Conservation (phyloP, 2,888 invertebrate genomes). For the Choristoneura rosaceana region DNA sequence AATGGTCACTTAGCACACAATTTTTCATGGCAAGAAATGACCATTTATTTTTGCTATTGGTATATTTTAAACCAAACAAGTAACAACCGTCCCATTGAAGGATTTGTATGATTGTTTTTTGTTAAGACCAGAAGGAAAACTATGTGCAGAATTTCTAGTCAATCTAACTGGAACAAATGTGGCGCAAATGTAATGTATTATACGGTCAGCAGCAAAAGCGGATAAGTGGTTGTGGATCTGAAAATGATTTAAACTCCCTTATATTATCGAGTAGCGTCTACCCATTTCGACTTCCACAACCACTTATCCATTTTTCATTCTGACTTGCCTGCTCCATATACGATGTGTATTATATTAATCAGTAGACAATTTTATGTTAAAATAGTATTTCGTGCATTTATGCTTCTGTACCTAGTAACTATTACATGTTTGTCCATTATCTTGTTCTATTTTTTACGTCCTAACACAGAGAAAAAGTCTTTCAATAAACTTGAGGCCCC, state of each 20-base stretch:
- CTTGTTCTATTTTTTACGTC: too few species aligned
- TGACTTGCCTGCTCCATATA: background rate
- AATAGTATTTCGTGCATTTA: slow-evolving; percentile 22
- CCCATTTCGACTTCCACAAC: too few species aligned
- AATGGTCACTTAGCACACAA: too few species aligned
- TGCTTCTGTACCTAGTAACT: background rate
- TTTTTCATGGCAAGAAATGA: too few species aligned
- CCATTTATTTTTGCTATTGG: too few species aligned
- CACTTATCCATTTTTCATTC: too few species aligned
- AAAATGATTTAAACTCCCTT: too few species aligned
- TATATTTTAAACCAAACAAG: background rate
- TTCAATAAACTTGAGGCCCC: too few species aligned
- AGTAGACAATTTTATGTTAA: background rate
- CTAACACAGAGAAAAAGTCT: too few species aligned
- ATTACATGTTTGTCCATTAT: background rate
- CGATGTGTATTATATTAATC: background rate
- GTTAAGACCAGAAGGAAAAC: background rate
- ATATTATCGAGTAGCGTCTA: too few species aligned
- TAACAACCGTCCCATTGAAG: background rate
- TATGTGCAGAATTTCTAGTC: slow-evolving; percentile 34
- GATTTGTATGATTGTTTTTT: slow-evolving; percentile 3
- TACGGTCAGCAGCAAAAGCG: background rate
- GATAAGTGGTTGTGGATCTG: too few species aligned
- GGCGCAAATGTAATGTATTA: background rate
- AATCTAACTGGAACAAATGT: slow-evolving; percentile 18